Base-by-base conservation (phyloP, 2,888 invertebrate genomes). In the Spodoptera picta region DNA sequence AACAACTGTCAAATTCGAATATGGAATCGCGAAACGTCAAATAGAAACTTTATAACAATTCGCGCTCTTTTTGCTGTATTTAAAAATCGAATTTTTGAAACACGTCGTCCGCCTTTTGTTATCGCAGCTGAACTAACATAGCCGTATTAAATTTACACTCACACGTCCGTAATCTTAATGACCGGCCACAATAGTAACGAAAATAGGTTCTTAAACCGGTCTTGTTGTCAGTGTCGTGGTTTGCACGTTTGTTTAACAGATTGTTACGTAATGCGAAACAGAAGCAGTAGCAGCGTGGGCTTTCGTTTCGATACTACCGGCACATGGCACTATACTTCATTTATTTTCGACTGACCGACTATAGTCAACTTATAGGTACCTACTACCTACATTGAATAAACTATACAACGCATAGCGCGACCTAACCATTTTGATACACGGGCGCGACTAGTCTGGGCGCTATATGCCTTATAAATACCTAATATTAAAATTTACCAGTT, bases 81-180 rank as follows among this genome's bases (percentile, higher is more conserved):
- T 63, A 65, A 55, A 58, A 75, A 73, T 75, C 54, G 56, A 79
- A 79, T 78, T 80, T 71, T 70, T 65, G 72, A 77, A 80, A 83
- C 85, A 89, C 91, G 91, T 90, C 90, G 84, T 85, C 68, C 84
- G 77, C 83, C 86, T 83, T 81, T 85, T 90, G 88, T 91, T 90
- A 92, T 90, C 91, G 87, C 84, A 64, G 82, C 83, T 80, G 83
- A 82, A 91, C 91, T 92, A 90, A 90, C 88, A 83, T 71, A 81
- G 78, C 73, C 79, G 84, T 81, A 79, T 82, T 83, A 84, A 84
- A 82, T 85, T 86, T 81, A 88, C 83, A 83, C 82, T 76, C 83
- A 71, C 86, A 83, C 84, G 83, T 82, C 81, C 76, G 79, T 86
- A 81, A 87, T 90, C 86, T 85, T 85, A 87, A 86, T 84, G 59